Conservation (phyloP, 1,140 invertebrate species). For the Popillia japonica region DNA sequence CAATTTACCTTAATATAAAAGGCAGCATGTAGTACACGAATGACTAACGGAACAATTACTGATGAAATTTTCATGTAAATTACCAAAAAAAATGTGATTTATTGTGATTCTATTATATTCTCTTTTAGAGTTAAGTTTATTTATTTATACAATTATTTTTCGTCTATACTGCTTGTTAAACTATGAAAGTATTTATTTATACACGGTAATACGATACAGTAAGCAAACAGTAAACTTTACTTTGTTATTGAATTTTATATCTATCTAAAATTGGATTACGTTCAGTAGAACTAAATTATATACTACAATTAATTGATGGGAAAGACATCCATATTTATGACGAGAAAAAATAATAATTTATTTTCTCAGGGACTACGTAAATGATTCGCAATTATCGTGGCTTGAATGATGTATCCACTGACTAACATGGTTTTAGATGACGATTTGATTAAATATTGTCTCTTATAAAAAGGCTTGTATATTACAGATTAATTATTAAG, state of each 20-base stretch:
- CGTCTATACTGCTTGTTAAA: not conserved
- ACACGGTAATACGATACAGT: not conserved
- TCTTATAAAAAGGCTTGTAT: not conserved
- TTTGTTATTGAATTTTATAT: conserved; percentile 1
- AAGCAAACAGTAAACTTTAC: not conserved
- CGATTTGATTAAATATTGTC: not conserved
- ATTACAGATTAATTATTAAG: not conserved
- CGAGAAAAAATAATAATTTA: conserved; percentile 4
- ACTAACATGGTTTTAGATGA: not conserved
- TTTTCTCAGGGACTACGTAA: conserved; percentile 17
- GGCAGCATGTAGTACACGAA: not conserved
- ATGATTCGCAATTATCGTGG: not conserved
- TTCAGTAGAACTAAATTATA: no score
- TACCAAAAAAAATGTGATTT: conserved; percentile 3
- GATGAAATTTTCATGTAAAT: conserved; percentile 27
- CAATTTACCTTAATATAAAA: not conserved
- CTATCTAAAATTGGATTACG: not conserved
- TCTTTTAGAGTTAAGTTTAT: conserved; percentile 3
- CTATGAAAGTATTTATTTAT: not conserved
- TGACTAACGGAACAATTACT: not conserved
- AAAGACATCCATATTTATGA: not conserved
- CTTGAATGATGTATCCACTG: conserved; percentile 10
- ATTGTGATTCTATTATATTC: not conserved
- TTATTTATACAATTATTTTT: conserved; percentile 26
- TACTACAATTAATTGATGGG: no score